These are phyloP conservation scores for Dryobates pubescens DNA, from an alignment of 2,797 vertebrate genomes.

Conservation along the genomic window DNA sequence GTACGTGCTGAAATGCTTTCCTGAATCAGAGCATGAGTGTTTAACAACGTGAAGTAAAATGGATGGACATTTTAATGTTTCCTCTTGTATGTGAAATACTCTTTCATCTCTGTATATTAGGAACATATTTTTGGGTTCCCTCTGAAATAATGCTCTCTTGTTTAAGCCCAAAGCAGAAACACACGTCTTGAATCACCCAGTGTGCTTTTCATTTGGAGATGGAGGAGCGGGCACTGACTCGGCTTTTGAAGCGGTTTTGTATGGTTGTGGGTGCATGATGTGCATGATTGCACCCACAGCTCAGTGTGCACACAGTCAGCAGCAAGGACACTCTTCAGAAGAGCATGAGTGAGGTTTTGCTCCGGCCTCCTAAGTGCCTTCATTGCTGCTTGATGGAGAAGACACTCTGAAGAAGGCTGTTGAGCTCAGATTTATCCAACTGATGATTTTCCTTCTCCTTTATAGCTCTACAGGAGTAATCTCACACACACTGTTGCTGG, in stretches of 20 bases:
- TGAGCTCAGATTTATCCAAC: constrained; percentile 1
- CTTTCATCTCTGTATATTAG: constrained; percentile 72
- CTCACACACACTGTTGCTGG: constrained; percentile 40
- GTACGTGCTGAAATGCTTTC: not conserved
- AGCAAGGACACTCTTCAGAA: constrained; percentile 26
- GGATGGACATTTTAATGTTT: constrained; percentile 56
- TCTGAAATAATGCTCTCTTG: constrained; percentile 73
- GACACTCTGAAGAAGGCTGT: not conserved
- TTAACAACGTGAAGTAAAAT: constrained; percentile 61
- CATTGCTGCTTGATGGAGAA: constrained; percentile 15
- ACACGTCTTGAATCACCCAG: constrained; percentile 72
- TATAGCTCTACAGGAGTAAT: constrained; percentile 17
- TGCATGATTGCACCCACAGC: constrained; percentile 7
- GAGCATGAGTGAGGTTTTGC: not conserved
- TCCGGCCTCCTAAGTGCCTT: not conserved
- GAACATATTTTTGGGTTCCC: constrained; percentile 73
- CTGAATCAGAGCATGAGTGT: not conserved
- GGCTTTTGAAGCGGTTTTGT: constrained; percentile 62
- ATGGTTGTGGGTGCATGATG: not conserved
- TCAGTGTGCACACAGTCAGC: not conserved
- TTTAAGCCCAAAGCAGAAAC: constrained; percentile 71
- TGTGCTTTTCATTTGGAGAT: constrained; percentile 68
- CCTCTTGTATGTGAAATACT: constrained; percentile 40
- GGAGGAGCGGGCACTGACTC: constrained; percentile 2
- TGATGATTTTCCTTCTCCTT: constrained; percentile 12